These are phyloP conservation scores for Upupa epops DNA, from an alignment of 2,113 vertebrate genomes.

Conservation along the genomic window DNA sequence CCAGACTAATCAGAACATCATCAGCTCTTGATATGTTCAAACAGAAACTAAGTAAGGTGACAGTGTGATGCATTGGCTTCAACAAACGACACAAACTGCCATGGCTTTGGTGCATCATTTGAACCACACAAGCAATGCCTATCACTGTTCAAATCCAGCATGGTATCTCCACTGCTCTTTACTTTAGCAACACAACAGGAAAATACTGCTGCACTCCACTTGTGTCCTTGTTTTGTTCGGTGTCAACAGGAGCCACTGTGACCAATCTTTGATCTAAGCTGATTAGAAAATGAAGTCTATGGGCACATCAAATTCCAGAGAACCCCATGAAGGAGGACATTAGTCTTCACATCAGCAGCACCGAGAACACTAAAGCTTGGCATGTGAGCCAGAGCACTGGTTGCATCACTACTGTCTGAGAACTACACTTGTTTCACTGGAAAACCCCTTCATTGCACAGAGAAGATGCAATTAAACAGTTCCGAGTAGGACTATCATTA, in stretches of 20 bases:
- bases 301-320: not conserved
- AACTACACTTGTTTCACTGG: not conserved
- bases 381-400: not conserved
- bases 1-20: not conserved
- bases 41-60: accelerated
- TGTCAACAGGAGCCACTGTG: not conserved
- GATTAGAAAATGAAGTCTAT: not conserved
- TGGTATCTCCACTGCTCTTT: not conserved
- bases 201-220: not conserved
- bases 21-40: not conserved
- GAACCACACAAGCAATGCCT: not conserved
- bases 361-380: not conserved
- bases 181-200: not conserved
- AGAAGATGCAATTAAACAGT: not conserved
- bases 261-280: not conserved
- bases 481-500: not conserved
- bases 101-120: not conserved
- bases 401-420: not conserved
- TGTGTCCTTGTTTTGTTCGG: not conserved
- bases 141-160: not conserved
- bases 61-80: not conserved
- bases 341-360: not conserved
- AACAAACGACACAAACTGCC: not conserved
- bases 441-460: not conserved
- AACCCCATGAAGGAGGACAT: not conserved